These are phyloP conservation scores for Lutraria rhynchaena DNA, from an alignment of 1,140 invertebrate species.

Conservation along the genomic window DNA sequence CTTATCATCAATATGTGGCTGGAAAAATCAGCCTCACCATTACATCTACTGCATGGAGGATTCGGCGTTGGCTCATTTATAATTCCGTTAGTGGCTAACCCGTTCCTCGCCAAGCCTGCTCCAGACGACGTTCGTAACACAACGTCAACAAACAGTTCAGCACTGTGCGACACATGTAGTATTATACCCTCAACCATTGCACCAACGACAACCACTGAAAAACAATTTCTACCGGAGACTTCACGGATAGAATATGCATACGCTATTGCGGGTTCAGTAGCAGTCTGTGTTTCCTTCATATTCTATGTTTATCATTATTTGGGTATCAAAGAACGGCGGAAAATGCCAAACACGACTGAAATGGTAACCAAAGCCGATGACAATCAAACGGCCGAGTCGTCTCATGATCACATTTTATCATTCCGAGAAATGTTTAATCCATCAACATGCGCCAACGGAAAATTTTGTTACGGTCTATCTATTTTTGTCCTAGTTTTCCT, in stretches of 20 bases:
- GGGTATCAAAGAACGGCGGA: neutral
- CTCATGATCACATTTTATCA: neutral
- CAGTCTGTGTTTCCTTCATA: conserved; percentile 54
- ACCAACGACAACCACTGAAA: conserved; percentile 42
- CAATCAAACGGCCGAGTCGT: neutral
- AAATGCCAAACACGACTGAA: neutral
- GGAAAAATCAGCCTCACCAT: conserved; percentile 64
- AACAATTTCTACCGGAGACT: conserved; percentile 6
- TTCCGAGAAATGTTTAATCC: conserved; percentile 65
- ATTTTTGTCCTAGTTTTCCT: conserved; percentile 69
- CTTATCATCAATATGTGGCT: conserved; percentile 69
- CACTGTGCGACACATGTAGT: neutral
- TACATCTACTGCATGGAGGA: conserved; percentile 71
- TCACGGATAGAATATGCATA: conserved; percentile 69
- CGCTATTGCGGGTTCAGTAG: conserved; percentile 62
- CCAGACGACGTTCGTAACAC: neutral
- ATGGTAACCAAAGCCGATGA: neutral
- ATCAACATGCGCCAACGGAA: conserved; percentile 64
- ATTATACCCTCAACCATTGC: neutral
- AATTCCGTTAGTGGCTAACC: conserved; percentile 70
- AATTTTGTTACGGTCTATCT: conserved; percentile 60
- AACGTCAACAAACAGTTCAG: neutral
- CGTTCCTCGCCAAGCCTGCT: conserved; percentile 63
- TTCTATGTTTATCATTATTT: conserved; percentile 64
- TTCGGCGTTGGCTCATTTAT: conserved; percentile 73